Evolutionary conservation across 2,888 invertebrate genomes (phyloP).

Genomic region (Monopis laevigella): DNA sequence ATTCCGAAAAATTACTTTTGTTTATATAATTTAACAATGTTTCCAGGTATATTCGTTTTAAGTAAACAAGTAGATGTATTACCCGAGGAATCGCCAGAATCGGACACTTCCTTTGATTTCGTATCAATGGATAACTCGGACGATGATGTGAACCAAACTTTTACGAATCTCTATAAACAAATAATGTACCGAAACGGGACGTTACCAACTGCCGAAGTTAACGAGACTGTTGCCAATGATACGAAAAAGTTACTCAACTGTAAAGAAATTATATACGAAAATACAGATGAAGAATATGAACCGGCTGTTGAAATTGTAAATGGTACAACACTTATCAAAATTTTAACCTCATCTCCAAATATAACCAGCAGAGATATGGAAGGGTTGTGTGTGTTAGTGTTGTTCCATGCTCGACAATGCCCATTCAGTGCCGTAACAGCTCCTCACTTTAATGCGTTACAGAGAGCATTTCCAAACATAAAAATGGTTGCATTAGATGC

Average conservation of each 20-base stretch:
- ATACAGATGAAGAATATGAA: conserved; percentile 35
- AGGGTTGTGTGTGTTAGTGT: conserved; percentile 77
- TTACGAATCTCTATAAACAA: conserved; percentile 51
- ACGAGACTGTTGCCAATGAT: conserved; percentile 41
- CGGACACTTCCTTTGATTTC: conserved; percentile 27
- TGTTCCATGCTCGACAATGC: conserved; percentile 92
- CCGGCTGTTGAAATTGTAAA: conserved; percentile 73
- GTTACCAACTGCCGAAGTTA: conserved; percentile 43
- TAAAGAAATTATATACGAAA: conserved; percentile 43
- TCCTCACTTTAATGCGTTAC: conserved; percentile 89
- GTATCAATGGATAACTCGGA: no score
- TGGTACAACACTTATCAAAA: conserved; percentile 73
- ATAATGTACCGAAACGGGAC: conserved; percentile 52
- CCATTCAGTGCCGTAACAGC: conserved; percentile 91
- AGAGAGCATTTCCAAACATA: conserved; percentile 85
- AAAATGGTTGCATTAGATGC: conserved; percentile 93
- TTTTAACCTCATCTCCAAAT: conserved; percentile 71
- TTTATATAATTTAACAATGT: neutral
- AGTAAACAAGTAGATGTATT: conserved; percentile 46
- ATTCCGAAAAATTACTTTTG: no score
- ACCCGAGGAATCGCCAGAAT: conserved; percentile 26
- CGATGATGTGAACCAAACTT: conserved; percentile 56
- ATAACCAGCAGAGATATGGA: conserved; percentile 72
- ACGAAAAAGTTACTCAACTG: conserved; percentile 54
- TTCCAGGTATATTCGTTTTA: conserved; percentile 29